These are phyloP conservation scores for Sinocyclocheilus rhinocerous DNA, from an alignment of 2,113 vertebrate species.

Conservation along the genomic window DNA sequence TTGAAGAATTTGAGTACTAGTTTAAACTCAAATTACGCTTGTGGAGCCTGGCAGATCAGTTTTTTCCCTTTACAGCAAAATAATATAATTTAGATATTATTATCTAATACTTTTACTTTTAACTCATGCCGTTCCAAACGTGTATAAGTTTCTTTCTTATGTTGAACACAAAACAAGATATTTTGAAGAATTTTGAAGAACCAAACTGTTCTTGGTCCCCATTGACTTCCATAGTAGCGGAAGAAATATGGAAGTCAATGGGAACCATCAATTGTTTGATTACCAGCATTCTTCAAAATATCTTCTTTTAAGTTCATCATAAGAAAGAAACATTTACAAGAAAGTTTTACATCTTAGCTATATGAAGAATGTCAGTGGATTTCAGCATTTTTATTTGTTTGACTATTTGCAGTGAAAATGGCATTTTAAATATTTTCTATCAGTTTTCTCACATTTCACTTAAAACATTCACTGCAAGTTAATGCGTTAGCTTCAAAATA, in stretches of 20 bases:
- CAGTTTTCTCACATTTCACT: background rate
- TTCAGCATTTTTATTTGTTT: background rate
- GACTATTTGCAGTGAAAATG: background rate
- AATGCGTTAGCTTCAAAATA: background rate
- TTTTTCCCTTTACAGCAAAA: background rate
- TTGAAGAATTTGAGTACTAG: background rate
- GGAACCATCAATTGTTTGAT: too few relatives aligned
- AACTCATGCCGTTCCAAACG: too few relatives aligned
- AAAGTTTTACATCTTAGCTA: background rate
- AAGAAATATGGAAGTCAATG: too few relatives aligned
- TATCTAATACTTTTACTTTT: background rate
- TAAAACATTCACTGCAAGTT: background rate
- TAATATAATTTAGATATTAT: background rate
- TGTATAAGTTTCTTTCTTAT: too few relatives aligned
- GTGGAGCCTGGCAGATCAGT: background rate
- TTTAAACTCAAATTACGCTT: background rate
- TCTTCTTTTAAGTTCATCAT: too few relatives aligned
- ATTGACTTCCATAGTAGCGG: too few relatives aligned
- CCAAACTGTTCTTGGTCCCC: too few relatives aligned
- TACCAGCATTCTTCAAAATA: too few relatives aligned
- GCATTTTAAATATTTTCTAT: background rate
- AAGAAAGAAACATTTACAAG: too few relatives aligned
- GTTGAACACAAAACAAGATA: too few relatives aligned
- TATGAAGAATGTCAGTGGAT: background rate
- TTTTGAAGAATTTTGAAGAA: too few relatives aligned